Evolutionary conservation across 2,113 vertebrate genomes (phyloP), one percentile per base, ranked within the genome.

Genomic region (Lampris incognitus): DNA sequence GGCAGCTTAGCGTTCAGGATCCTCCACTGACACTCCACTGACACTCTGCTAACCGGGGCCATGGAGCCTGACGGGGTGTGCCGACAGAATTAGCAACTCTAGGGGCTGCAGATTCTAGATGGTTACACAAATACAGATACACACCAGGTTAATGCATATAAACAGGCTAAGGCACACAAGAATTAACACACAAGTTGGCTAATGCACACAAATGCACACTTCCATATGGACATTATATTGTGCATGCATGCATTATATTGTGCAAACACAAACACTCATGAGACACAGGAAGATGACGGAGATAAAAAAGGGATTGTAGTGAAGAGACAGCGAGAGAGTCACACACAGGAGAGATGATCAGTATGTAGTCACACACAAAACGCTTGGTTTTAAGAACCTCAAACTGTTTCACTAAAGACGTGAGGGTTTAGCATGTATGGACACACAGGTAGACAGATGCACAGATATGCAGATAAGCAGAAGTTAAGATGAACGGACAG

Each of bases 31-130:
- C 62, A 57, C 40, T 72, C 77, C 41, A 67, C 69, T 76, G 58
- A 72, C 24, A 82, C 63, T 70, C 61, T 46, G 44, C 49, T 60
- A 66, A 66, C 62, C 69, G 58, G 58, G 67, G 70, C 46, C 46
- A 52, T 3, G 8, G 60, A 69, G 67, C 62, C 61, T 74, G 68
- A 74, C 61, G 85, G 13, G 79, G 48, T 76, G 66, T 66, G 67
- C 76, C 86, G 74, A 87, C 60, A 81, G 41, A 69, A 82, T 85
- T 65, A 78, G 68, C 39, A 41, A 39, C 75, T 79, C 62, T 78
- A 79, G 64, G 6, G 41, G 70, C 66, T 60, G 67, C 54, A 24
- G 60, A 78, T 58, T 42, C 44, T 49, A 40, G 57, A 46, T 74
- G 68, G 69, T 44, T 41, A 54, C 9, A n/a, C 66, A 39, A 4